Base-by-base conservation (phyloP, 1,140 invertebrate genomes). In the Drosophila lini region DNA sequence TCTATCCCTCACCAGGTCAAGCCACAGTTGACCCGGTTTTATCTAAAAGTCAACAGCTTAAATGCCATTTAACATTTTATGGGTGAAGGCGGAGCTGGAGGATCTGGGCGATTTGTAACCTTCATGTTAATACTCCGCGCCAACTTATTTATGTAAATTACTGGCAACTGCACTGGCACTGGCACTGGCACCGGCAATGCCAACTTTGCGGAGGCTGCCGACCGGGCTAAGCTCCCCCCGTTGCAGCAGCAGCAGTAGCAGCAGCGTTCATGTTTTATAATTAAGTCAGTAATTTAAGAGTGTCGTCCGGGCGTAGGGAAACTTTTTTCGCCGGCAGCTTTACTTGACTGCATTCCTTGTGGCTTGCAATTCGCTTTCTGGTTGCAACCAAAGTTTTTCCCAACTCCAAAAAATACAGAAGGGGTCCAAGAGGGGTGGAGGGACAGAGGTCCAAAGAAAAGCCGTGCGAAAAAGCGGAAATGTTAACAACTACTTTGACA, bases 401-500 rank as follows among this genome's bases (percentile, higher is more conserved):
- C 56, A 19, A 32, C 32, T 25, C 53, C 48, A 50, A 55, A 42
- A 48, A 61, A 36, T 50, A 16, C 28, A 50, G n/a, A 9, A 3
- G 48, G 15, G 19, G 22, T 3, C 38, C 6, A 6, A 28, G 25
- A 22, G 11, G 19, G 16, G 10, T 2, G 10, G 15, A 10, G 11
- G 13, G 0, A 40, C 6, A 31, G 52, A 6, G 44, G 34, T 8
- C 22, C 41, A 48, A 40, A 55, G 44, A 32, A 70, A 76, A 70
- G 68, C 68, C 77, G 76, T 79, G 75, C 76, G 68, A 79, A 74
- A 79, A 69, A 76, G 69, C 73, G 73, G 80, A 89, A 89, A 81
- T 89, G 84, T 89, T 89, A 84, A 88, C 84, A 88, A 89, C 80
- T 89, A 84, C 84, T 89, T 89, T 89, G 80, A 89, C 84, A 88